Base-by-base conservation (phyloP, 2,888 invertebrate genomes). In the Microlaimidae sp. region DNA sequence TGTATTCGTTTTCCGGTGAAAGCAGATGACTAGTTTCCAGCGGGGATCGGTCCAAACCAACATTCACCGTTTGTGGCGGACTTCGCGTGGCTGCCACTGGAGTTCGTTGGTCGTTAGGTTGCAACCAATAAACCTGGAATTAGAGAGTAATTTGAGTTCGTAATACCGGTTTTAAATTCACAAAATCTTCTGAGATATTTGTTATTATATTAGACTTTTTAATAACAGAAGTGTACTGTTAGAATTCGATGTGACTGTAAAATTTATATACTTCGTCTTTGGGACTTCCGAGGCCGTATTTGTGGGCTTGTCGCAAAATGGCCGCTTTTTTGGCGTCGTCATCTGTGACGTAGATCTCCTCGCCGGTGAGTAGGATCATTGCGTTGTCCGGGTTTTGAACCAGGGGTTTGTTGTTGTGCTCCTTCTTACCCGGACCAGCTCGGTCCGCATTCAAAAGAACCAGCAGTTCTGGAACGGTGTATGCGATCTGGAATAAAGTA, bases 91-190 rank as follows among this genome's bases (percentile, higher is more conserved):
- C 17, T 32, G 32, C 32, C 32, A 32, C 32, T 32, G 32, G 32
- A 7, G 32, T 32, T 7, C 32, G 10, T 26, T 52, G 45, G 3
- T 21, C 53, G 38, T 63, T 63, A 1, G 65, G 62, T 55, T 65
- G 65, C 27, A 67, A 60, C 69, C 69, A 69, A 59, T 65, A 70
- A n/a, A n/a, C n/a, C n/a, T n/a, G n/a, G n/a, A n/a, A n/a, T n/a
- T n/a, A n/a, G n/a, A n/a, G n/a, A n/a, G n/a, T n/a, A n/a, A n/a
- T n/a, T n/a, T n/a, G n/a, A n/a, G n/a, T n/a, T n/a, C n/a, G n/a
- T n/a, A n/a, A n/a, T n/a, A n/a, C n/a, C n/a, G n/a, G n/a, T n/a
- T n/a, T n/a, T n/a, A n/a, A n/a, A n/a, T n/a, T n/a, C n/a, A n/a
- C n/a, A n/a, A n/a, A n/a, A n/a, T n/a, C n/a, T n/a, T n/a, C n/a